Base-by-base conservation (phyloP, 1,140 invertebrate genomes). In the Eueides isabella region DNA sequence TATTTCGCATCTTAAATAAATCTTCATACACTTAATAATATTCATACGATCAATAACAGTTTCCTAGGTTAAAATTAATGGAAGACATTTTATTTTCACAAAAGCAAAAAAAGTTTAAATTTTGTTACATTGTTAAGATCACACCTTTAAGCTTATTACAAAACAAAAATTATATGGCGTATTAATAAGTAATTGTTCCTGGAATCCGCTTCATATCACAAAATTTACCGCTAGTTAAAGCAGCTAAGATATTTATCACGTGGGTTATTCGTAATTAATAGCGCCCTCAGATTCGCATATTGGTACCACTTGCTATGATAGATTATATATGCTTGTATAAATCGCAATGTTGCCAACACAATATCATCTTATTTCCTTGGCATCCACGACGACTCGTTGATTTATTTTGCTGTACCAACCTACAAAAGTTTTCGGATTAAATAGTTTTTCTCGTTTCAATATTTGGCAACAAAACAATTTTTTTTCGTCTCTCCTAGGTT, bases 331-430 rank as follows among this genome's bases (percentile, higher is more conserved):
- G 64, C 64, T 77, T 2, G 23, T 55, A 80, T 84, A 83, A 81
- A 84, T 79, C 77, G 81, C 83, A 83, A 71, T 85, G 89, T 85
- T 91, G 89, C 89, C 90, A 91, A 89, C 85, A 84, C 87, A 84
- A 89, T 89, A 86, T 88, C 86, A 86, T 92, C 87, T 92, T 92
- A 92, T 91, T 89, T 87, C 85, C 85, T 92, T 92, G 90, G 90
- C 90, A 91, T 92, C 90, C 87, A 85, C 80, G 79, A 84, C 85
- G 86, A 87, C 86, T 77, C 79, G 72, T 82, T 90, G 88, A 92
- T 92, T 92, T 92, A 92, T 87, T 48, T 61, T 76, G 33, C 38
- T 75, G 78, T 88, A 85, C 88, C 90, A 92, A 91, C 89, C 91
- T 91, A 92, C 89, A 88, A 91, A 91, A 92, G 80, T 92, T 90